Evolutionary conservation across 2,113 vertebrate species (phyloP).

Genomic region (Myanophis thanlyinensis): DNA sequence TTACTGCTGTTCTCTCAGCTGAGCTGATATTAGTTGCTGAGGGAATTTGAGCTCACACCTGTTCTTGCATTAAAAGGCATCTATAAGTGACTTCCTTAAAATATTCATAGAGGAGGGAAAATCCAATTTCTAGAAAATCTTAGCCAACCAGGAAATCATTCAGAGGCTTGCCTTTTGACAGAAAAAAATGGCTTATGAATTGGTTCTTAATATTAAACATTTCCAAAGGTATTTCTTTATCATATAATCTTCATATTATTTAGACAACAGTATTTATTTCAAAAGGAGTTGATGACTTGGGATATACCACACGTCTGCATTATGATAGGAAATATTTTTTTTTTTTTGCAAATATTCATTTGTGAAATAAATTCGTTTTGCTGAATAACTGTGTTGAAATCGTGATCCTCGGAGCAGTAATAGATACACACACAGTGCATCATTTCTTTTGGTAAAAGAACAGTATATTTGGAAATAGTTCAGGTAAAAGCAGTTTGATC

Average conservation of each 20-base stretch:
- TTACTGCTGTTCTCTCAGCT: conserved; percentile 56
- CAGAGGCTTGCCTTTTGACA: neutral
- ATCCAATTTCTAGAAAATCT: neutral
- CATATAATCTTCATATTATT: accelerated
- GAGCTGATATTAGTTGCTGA: conserved; percentile 45
- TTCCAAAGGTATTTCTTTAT: neutral
- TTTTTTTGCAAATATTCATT: conserved; percentile 49
- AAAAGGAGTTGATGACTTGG: neutral
- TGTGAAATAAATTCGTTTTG: conserved; percentile 54
- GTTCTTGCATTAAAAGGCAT: conserved; percentile 48
- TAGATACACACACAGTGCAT: conserved; percentile 32
- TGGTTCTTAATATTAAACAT: neutral
- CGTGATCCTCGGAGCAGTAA: conserved; percentile 58
- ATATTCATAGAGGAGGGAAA: conserved; percentile 11
- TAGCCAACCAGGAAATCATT: neutral
- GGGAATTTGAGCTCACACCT: conserved; percentile 60
- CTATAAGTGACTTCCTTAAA: conserved; percentile 47
- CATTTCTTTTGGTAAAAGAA: conserved; percentile 51
- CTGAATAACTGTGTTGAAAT: conserved; percentile 51
- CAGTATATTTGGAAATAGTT: conserved; percentile 44
- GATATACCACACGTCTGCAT: neutral
- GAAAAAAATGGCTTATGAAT: neutral
- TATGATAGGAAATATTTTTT: conserved; percentile 33
- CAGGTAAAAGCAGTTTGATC: conserved; percentile 34
- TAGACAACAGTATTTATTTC: neutral